Evolutionary conservation across 2,888 invertebrate species (phyloP).

Genomic region (Agrochola circellaris): DNA sequence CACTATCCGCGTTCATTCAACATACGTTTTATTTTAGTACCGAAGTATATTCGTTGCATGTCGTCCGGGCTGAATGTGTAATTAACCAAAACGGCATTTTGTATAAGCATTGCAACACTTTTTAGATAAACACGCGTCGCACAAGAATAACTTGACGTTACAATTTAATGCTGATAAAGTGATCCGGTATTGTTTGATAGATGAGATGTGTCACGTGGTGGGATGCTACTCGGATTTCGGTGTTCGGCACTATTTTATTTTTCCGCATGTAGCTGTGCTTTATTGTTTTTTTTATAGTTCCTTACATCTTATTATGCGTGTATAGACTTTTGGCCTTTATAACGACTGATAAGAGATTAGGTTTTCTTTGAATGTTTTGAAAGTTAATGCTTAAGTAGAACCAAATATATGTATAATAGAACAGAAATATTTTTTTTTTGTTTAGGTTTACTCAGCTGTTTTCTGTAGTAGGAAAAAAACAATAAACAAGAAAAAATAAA

Average conservation of each 20-base stretch:
- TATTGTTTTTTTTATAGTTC: not conserved
- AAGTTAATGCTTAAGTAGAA: not conserved
- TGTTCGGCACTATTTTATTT: not conserved
- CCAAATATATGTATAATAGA: not conserved
- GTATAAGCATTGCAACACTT: slow-evolving; percentile 75
- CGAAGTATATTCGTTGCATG: slow-evolving; percentile 71
- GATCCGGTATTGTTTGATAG: slow-evolving; percentile 39
- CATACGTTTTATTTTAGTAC: slow-evolving; percentile 72
- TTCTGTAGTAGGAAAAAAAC: too few species aligned
- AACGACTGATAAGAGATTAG: not conserved
- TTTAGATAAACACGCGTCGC: slow-evolving; percentile 72
- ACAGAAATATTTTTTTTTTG: not conserved
- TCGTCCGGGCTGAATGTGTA: slow-evolving; percentile 74
- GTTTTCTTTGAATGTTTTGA: not conserved
- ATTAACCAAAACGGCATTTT: slow-evolving; percentile 81
- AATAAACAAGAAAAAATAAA: too few species aligned
- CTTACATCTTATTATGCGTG: not conserved
- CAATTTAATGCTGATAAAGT: slow-evolving; percentile 48
- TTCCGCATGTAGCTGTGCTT: not conserved
- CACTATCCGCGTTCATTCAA: slow-evolving; percentile 31
- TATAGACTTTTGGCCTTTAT: not conserved
- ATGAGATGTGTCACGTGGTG: slow-evolving; percentile 40
- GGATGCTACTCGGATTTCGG: slow-evolving; percentile 2
- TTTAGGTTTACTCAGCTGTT: not conserved
- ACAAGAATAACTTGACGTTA: slow-evolving; percentile 71